These are phyloP conservation scores for Lithophane ornitopus DNA, from an alignment of 2,888 invertebrate species.

Conservation along the genomic window DNA sequence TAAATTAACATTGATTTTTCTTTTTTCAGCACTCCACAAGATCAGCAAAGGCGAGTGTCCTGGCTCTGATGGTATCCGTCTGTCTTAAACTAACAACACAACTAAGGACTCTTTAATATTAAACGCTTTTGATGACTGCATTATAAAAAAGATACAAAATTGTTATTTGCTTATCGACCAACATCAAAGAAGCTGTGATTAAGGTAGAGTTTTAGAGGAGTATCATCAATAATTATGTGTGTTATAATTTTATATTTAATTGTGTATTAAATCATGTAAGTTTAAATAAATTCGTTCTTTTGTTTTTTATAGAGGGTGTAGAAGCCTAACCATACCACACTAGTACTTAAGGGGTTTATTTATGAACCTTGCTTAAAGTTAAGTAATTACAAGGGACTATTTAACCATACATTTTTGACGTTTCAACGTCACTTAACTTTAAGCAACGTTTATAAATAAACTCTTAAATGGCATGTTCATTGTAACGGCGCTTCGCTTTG, in stretches of 20 bases:
- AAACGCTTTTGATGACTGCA: conserved; percentile 42
- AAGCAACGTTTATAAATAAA: too few relatives aligned
- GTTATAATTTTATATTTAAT: conserved; percentile 36
- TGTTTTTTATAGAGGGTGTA: neutral
- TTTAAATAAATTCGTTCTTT: conserved; percentile 15
- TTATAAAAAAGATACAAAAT: conserved; percentile 40
- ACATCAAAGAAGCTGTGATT: conserved; percentile 80
- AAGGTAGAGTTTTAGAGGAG: conserved; percentile 42
- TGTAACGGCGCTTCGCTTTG: neutral
- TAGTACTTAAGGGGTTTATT: too few relatives aligned
- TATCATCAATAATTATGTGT: conserved; percentile 24
- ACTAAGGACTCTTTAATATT: conserved; percentile 24
- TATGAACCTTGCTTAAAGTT: too few relatives aligned
- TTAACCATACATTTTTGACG: too few relatives aligned
- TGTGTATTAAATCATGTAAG: conserved; percentile 51
- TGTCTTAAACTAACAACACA: conserved; percentile 83
- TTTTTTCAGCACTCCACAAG: conserved; percentile 89
- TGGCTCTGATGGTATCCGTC: conserved; percentile 91
- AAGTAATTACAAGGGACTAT: too few relatives aligned
- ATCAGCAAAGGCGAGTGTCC: conserved; percentile 92
- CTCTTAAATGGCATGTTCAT: too few relatives aligned
- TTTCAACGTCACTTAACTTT: too few relatives aligned
- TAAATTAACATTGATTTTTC: neutral
- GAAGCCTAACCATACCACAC: too few relatives aligned
- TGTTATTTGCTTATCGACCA: conserved; percentile 54